These are phyloP conservation scores for Holcopasites calliopsidis DNA, from an alignment of 1,140 invertebrate species.

Conservation along the genomic window DNA sequence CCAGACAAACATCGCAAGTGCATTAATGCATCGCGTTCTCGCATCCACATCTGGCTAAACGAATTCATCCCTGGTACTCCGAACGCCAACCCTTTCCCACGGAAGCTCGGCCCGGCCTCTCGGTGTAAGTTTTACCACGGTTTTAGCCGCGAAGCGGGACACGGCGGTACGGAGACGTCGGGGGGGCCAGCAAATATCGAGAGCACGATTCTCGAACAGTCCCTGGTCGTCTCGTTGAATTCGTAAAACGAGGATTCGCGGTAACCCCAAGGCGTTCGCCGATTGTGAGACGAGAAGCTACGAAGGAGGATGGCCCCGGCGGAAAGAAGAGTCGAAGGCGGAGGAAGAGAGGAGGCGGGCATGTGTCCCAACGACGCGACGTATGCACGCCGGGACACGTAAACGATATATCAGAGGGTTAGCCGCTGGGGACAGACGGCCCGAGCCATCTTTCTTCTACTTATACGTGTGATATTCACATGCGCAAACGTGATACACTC, in stretches of 20 bases:
- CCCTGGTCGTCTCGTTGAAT: conserved; percentile 71
- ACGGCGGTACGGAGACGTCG: conserved; percentile 3
- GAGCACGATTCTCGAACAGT: conserved; percentile 58
- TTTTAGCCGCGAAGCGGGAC: conserved; percentile 18
- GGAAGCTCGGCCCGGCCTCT: too few relatives aligned
- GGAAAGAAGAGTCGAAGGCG: conserved; percentile 21
- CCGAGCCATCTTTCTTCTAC: conserved; percentile 78
- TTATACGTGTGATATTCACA: conserved; percentile 77
- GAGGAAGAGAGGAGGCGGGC: conserved; percentile 63
- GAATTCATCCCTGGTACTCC: too few relatives aligned
- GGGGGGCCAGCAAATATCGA: conserved; percentile 38
- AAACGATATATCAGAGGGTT: conserved; percentile 80
- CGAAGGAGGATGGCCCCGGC: conserved; percentile 39
- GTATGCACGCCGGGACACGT: conserved; percentile 79
- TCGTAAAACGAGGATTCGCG: conserved; percentile 75
- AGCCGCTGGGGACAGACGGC: conserved; percentile 79
- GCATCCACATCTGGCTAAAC: too few relatives aligned
- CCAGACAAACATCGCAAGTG: conserved; percentile 73
- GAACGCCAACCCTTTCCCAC: background rate
- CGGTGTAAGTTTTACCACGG: background rate
- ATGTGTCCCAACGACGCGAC: conserved; percentile 79
- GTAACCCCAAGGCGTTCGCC: conserved; percentile 49
- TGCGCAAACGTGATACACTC: conserved; percentile 76
- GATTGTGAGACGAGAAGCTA: conserved; percentile 1
- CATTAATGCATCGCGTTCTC: too few relatives aligned